Evolutionary conservation across 2,888 invertebrate genomes (phyloP).

Genomic region (Oxyteleia sp.): DNA sequence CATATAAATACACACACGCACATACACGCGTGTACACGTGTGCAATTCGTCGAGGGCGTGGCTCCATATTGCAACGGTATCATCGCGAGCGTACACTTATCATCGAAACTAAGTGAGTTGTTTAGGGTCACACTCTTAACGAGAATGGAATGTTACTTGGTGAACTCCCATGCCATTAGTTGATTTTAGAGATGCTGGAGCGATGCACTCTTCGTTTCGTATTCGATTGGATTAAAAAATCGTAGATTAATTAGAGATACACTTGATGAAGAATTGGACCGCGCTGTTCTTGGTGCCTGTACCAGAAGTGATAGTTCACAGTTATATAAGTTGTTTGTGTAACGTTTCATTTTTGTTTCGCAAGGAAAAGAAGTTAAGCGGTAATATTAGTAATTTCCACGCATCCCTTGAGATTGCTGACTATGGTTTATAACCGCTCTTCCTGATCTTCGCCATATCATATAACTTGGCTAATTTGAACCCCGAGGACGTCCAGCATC

Average conservation of each 20-base stretch:
- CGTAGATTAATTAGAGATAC: no score
- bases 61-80: constrained; percentile 84
- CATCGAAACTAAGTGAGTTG: constrained; percentile 76
- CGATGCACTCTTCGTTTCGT: background rate
- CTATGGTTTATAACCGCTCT: constrained; percentile 51
- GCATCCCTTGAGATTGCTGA: constrained; percentile 61
- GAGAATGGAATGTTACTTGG: constrained; percentile 41
- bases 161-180: constrained; percentile 46
- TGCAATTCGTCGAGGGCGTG: constrained; percentile 79
- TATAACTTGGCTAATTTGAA: constrained; percentile 66
- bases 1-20: constrained; percentile 14
- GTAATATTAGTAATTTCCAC: constrained; percentile 69
- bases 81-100: constrained; percentile 83
- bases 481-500: constrained; percentile 71
- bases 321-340: constrained; percentile 53
- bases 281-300: no score
- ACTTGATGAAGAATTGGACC: no score
- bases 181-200: constrained; percentile 6
- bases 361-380: constrained; percentile 51
- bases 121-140: constrained; percentile 62
- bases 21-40: constrained; percentile 47
- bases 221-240: no score
- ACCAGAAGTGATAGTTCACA: constrained; percentile 9
- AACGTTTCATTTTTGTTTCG: constrained; percentile 48
- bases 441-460: constrained; percentile 59